Evolutionary conservation across 2,888 invertebrate species (phyloP), one percentile per base, ranked within the genome.

Genomic region (Caenorhabditis macrosperma): DNA sequence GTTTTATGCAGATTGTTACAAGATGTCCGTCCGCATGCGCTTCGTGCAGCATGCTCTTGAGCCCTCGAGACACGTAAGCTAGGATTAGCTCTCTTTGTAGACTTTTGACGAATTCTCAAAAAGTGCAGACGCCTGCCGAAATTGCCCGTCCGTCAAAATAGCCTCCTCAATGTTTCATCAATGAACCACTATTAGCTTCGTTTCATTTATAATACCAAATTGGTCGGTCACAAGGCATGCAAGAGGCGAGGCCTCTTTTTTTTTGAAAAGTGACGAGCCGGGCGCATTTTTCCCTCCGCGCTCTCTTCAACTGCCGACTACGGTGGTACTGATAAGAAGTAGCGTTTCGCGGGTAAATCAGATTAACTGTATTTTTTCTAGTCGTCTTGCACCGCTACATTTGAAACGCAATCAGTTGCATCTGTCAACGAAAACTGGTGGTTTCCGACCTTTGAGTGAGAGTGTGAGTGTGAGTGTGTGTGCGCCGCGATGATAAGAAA

Each of bases 361-460:
- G 15, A 12, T 38, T 38, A 38, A 15, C 38, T 38, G 7, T 38
- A 12, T 38, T 38, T 38, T 12, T 12, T 38, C 15, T 9, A 6
- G 15, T 38, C 38, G 15, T 12, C 3, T 15, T 38, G 38, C 15
- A 9, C 10, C 10, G 44, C 10, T 10, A 17, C 17, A 44, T 17
- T n/a, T 9, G 38, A 15, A 38, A 17, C 12, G 48, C 24, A 24
- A 48, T 10, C 48, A 60, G 24, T 28, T 9, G 35, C n/a, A 30
- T 52, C 12, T 69, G 69, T 69, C 60, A 41, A 52, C n/a, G 69
- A 52, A 60, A 60, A 6, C n/a, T 3, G 15, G 17, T 54, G 57
- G 41, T 60, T 69, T 41, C 52, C 38, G 41, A 52, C 38, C 52
- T 52, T 28, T 54, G 30, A 5, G 33, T 30, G 33, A 33, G n/a